Base-by-base conservation (phyloP, 37 sponge, comb jelly and placozoan species). In the Dysidea cf. avara region DNA sequence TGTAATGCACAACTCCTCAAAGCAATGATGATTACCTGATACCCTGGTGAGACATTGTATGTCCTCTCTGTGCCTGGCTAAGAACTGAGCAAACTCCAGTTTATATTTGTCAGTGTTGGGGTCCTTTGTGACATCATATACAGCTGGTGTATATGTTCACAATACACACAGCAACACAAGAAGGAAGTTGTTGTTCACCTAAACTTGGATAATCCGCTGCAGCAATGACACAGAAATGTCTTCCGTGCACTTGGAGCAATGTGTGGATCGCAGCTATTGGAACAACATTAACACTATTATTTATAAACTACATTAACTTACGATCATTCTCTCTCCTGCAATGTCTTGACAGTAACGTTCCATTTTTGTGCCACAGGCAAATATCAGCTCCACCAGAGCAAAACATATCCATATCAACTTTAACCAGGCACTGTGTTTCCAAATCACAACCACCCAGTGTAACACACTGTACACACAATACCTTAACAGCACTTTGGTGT, bases 341-440 rank as follows among this genome's bases (percentile, higher is more conserved):
- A 52, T 24, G 75, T 39, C 50, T 74, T 29, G 67, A 68, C 33
- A 80, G 80, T 2, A 79, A 65, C 12, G 28, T 30, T 1, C 86
- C 86, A 51, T 50, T 69, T 25, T 36, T 67, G 76, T 79, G 64
- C 86, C 86, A 86, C 36, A 86, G 75, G 53, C 86, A 86, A 43
- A 86, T 43, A 70, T 86, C 81, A 13, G 29, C 7, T 28, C 86
- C 86, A 39, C 86, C 86, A 17, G 86, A 86, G 28, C 86, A 86
- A 2, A 86, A 30, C 64, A 86, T 29, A 4, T 75, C 81, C 7
- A 52, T 48, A 47, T 37, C 51, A 16, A 83, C 58, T 68, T 83
- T 58, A 0, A 60, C 53, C 40, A 83, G 53, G 36, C 83, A 83
- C 83, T 83, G 68, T 17, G 16, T n/a, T n/a, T n/a, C n/a, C n/a